phyloP scores from a whole-genome alignment of 2,797 vertebrate species.

The Pagetopsis macropterus region DNA sequence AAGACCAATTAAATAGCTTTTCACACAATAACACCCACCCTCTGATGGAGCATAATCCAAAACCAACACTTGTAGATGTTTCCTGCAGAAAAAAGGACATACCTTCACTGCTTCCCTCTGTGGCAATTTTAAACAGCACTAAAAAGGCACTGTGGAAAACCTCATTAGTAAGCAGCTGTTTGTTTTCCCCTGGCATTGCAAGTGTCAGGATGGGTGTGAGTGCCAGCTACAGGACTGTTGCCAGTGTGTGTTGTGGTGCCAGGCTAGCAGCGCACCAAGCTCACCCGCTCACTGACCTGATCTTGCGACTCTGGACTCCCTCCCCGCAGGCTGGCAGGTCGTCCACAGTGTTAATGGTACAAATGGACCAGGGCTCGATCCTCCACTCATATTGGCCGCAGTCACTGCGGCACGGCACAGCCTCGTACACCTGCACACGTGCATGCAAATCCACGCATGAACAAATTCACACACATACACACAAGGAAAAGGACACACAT shows the following conservation, averaged over 20 bases:
- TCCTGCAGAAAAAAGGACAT: constrained; percentile 28
- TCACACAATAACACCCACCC: constrained; percentile 5
- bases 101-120: constrained; percentile 27
- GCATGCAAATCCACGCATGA: constrained; percentile 19
- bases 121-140: constrained; percentile 25
- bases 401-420: constrained; percentile 89
- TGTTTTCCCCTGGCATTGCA: constrained; percentile 41
- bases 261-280: constrained; percentile 45
- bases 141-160: constrained; percentile 26
- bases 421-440: constrained; percentile 90
- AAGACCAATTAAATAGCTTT: constrained; percentile 11
- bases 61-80: constrained; percentile 1
- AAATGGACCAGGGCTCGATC: constrained; percentile 92
- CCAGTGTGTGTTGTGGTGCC: constrained; percentile 48
- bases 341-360: constrained; percentile 90
- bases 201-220: constrained; percentile 32
- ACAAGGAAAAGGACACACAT: constrained; percentile 13
- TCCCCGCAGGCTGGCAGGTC: constrained; percentile 89
- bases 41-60: constrained; percentile 7
- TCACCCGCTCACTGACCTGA: constrained; percentile 85
- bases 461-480: constrained; percentile 18
- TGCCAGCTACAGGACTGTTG: constrained; percentile 33
- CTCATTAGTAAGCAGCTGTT: constrained; percentile 50
- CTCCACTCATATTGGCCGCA: constrained; percentile 91
- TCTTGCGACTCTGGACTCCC: constrained; percentile 92